Conservation (phyloP, 2,113 vertebrate genomes). For the Corydoras maculifer region DNA sequence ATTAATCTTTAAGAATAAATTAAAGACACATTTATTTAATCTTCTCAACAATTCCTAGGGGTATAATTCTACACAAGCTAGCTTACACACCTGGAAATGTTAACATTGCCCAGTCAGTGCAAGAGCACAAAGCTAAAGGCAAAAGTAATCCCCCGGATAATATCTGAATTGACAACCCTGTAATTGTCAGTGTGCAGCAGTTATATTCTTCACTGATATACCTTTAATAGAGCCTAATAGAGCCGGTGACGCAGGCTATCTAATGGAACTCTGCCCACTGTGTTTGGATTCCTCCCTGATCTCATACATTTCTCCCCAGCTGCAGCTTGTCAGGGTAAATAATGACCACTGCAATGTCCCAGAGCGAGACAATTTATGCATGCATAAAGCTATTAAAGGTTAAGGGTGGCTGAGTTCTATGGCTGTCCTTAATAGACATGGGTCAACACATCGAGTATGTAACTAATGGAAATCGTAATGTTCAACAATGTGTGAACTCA, state of each 20-base stretch:
- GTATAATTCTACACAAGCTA: slow-evolving; percentile 39
- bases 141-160: slow-evolving; percentile 26
- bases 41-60: slow-evolving; percentile 47
- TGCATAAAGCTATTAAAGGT: slow-evolving; percentile 61
- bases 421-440: slow-evolving; percentile 66
- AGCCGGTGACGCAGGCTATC: slow-evolving; percentile 15
- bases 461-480: slow-evolving; percentile 72
- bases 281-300: slow-evolving; percentile 26
- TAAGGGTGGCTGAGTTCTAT: slow-evolving; percentile 58
- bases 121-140: slow-evolving; percentile 23
- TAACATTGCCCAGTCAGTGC: slow-evolving; percentile 44
- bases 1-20: no score
- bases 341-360: slow-evolving; percentile 50
- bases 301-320: slow-evolving; percentile 19
- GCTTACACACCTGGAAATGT: slow-evolving; percentile 44
- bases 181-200: slow-evolving; percentile 16
- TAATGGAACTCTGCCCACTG: slow-evolving; percentile 19
- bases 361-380: slow-evolving; percentile 58
- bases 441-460: slow-evolving; percentile 61
- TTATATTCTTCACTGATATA: slow-evolving; percentile 12
- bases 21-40: no score
- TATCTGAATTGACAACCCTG: slow-evolving; percentile 15
- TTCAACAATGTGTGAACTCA: slow-evolving; percentile 75
- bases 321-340: slow-evolving; percentile 45
- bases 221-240: slow-evolving; percentile 29